Base-by-base conservation (phyloP, 2,888 invertebrate genomes). In the Nephrotoma appendiculata region DNA sequence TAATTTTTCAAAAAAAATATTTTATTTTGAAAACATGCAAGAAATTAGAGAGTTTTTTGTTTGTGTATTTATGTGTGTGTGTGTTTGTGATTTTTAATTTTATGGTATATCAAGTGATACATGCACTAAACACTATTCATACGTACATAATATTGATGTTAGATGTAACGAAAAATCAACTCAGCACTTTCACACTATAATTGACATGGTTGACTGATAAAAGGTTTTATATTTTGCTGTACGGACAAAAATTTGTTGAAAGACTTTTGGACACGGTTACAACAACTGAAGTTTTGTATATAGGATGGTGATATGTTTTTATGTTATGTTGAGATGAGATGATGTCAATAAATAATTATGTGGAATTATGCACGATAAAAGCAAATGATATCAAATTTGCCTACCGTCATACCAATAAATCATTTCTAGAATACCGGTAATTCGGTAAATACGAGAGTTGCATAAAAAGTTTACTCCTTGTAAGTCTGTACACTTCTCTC, bases 171-270 rank as follows among this genome's bases (percentile, higher is more conserved):
- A 71, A 71, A 71, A 71, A 71, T 71, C 31, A 71, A 84, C 84
- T 84, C 84, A 84, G 43, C 84, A 84, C 84, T 84, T 41, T 84
- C 41, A 84, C 43, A 42, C 84, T 84, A 31, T 31, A 84, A 84
- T 84, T 84, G 41, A 42, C 84, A 84, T 84, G 84, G 84, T 42
- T 84, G 84, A 84, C 43, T 84, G 71, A 71, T 71, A 71, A 71
- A 71, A 71, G 71, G 71, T 71, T 71, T 71, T 71, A 71, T 71
- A 71, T 71, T 71, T 71, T 71, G 31, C 71, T 71, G 9, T 71
- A 71, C 9, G 44, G 6, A 44, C 11, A 44, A 44, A 44, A 71
- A 71, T 71, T 31, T 71, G 71, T 71, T 71, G 71, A 71, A 71
- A 71, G 71, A 31, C 1, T 71, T 71, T 71, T 71, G 71, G 71